Evolutionary conservation across 2,888 invertebrate genomes (phyloP).

Genomic region (Hydriomena furcata): DNA sequence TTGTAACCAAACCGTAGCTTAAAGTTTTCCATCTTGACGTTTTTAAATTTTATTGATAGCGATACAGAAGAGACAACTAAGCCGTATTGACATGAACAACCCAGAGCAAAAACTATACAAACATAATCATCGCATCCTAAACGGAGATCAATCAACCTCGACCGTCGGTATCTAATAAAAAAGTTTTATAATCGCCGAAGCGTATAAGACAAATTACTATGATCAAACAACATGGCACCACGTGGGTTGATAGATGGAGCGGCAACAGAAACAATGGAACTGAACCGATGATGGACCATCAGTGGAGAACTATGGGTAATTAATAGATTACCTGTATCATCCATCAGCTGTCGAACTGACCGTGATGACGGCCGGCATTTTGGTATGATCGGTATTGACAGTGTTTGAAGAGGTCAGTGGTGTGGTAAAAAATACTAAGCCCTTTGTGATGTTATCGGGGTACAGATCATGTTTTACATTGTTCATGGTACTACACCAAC

Average conservation of each 20-base stretch:
- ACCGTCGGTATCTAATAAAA: constrained; percentile 37
- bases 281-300: constrained; percentile 48
- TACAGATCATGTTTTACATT: too few relatives aligned
- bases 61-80: not conserved
- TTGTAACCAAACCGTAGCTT: constrained; percentile 9
- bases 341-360: constrained; percentile 59
- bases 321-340: constrained; percentile 72
- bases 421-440: constrained; percentile 16
- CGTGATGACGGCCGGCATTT: constrained; percentile 32
- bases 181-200: constrained; percentile 58
- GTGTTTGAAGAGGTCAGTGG: constrained; percentile 26
- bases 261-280: constrained; percentile 71
- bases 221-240: constrained; percentile 71
- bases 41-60: constrained; percentile 1
- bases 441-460: not conserved
- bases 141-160: constrained; percentile 31
- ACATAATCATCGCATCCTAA: constrained; percentile 21
- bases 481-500: too few relatives aligned
- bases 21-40: constrained; percentile 1
- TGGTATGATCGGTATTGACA: constrained; percentile 35
- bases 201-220: constrained; percentile 71
- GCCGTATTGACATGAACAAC: not conserved
- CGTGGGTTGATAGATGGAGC: constrained; percentile 74
- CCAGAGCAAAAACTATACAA: constrained; percentile 7
- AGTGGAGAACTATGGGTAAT: constrained; percentile 69